Base-by-base conservation (phyloP, 2,797 vertebrate species). In the Coregonus suidteri region DNA sequence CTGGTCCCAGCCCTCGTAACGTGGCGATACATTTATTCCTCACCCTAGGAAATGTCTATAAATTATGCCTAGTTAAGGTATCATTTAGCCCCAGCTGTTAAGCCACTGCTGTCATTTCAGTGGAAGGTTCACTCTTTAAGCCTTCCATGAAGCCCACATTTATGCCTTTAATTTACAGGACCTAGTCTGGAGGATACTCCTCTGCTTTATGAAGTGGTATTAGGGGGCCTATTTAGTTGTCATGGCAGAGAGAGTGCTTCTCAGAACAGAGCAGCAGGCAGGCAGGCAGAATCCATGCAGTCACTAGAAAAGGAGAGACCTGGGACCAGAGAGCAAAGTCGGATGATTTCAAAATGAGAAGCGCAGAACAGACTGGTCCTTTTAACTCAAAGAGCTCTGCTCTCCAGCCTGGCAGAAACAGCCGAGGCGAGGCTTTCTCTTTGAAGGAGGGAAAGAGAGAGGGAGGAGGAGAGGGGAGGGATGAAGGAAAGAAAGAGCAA, bases 141-240 rank as follows among this genome's bases (percentile, higher is more conserved):
- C 87, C 88, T 89, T 88, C 89, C 89, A 88, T 88, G 89, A 91
- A 92, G 90, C 91, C 91, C 91, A 91, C 93, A 86, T 93, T 94
- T 93, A 94, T 93, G 91, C 87, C 91, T 94, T 94, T 94, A 94
- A 94, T 94, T 93, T 94, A 94, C 92, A 92, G 89, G 91, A 89
- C 88, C 84, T 92, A 87, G 93, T 92, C 93, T 88, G 88, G 90
- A 93, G 93, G 94, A 93, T 91, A 94, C 91, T 92, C 89, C 90
- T 91, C 83, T 83, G 88, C 90, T 93, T 92, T 93, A 93, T 95
- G 91, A 94, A 94, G 93, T 92, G 93, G 93, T 93, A 94, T 93
- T 93, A 93, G 90, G 92, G 92, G 92, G 91, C 88, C 90, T 94
- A 93, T 94, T 94, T 94, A 93, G 92, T 92, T 95, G 93, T 93